Base-by-base conservation (phyloP, 1,140 invertebrate genomes). In the Drosophila pruinosa region DNA sequence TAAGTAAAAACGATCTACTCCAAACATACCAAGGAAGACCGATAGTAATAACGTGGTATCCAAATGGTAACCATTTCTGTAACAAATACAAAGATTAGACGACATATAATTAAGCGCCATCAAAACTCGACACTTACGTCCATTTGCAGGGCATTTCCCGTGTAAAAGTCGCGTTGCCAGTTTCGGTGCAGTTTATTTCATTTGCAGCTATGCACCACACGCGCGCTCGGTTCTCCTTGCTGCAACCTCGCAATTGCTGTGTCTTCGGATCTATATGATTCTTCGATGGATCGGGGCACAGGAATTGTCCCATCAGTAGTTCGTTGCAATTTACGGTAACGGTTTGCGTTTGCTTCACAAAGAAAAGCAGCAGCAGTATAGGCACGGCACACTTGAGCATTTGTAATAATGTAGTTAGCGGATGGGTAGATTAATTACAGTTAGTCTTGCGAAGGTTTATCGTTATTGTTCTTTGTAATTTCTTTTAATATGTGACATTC, bases 11-110 rank as follows among this genome's bases (percentile, higher is more conserved):
- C 98, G 93, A 91, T 99, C 98, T 10, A 97, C 94, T n/a, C 98
- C 98, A 93, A 99, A 98, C 96, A 98, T 98, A 21, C 98, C 98
- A 41, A 97, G 92, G 89, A 99, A 99, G 41, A 99, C 96, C 1
- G 98, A 99, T 0, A 99, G 92, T 10, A 99, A 90, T 47, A 99
- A 91, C 0, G 98, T 95, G 41, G 96, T 98, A 91, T 99, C 97
- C 92, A 98, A 96, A 0, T 96, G 96, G 90, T 98, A 98, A 47
- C 97, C 97, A 94, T 98, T 98, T 47, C 97, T 98, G 91, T 65
- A 94, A 93, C 71, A 75, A 10, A 19, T 2, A 31, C 6, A 19
- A 38, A 36, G 7, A 14, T 26, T 53, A 61, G 19, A n/a, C 2
- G 10, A 4, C 38, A 8, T 15, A 15, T 6, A 6, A 26, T 15